Conservation (phyloP, 2,797 vertebrate genomes). For the Protosalanx chinensis region DNA sequence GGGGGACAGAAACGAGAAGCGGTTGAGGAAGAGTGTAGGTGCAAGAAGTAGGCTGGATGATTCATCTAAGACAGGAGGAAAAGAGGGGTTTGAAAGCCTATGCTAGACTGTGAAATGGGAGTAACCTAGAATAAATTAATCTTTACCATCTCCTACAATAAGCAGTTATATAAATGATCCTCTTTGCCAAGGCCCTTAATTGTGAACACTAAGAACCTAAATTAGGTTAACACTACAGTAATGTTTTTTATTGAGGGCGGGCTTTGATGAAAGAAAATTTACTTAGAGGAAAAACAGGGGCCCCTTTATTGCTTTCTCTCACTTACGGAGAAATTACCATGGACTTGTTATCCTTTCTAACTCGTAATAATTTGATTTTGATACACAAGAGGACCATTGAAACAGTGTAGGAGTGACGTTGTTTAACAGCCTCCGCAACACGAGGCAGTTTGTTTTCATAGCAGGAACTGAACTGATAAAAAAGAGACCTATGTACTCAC, state of each 20-base stretch:
- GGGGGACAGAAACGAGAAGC: constrained; percentile 4
- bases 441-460: constrained; percentile 41
- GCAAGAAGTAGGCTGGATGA: neutral
- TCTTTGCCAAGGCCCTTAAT: constrained; percentile 10
- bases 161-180: constrained; percentile 1
- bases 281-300: neutral
- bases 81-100: constrained; percentile 17
- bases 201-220: neutral
- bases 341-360: constrained; percentile 19
- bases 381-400: constrained; percentile 48
- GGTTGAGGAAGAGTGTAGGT: neutral
- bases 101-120: constrained; percentile 23
- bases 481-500: neutral
- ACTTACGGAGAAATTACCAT: constrained; percentile 14
- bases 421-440: constrained; percentile 35
- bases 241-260: neutral
- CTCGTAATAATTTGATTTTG: constrained; percentile 19
- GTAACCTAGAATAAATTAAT: constrained; percentile 15
- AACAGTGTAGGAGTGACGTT: constrained; percentile 11
- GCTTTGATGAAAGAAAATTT: neutral
- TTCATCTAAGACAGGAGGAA: neutral
- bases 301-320: constrained; percentile 1
- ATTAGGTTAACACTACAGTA: neutral
- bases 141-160: constrained; percentile 4
- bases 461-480: constrained; percentile 12